These are phyloP conservation scores for Spinibarbus caldwelli DNA, from an alignment of 2,797 vertebrate genomes.

Conservation along the genomic window DNA sequence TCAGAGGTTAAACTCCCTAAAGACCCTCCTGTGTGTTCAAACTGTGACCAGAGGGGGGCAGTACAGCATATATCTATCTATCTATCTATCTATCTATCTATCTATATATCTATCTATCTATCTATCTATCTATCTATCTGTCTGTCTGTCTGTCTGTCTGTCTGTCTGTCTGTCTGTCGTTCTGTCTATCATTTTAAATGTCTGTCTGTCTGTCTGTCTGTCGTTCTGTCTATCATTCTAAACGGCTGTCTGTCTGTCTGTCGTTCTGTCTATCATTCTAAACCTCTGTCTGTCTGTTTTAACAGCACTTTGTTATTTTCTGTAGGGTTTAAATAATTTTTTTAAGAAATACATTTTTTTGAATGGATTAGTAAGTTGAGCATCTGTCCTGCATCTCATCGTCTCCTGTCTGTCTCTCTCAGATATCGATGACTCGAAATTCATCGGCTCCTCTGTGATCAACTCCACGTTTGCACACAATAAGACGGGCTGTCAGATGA, in stretches of 20 bases:
- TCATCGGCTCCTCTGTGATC: conserved; percentile 84
- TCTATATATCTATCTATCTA: not conserved
- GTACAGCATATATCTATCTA: not conserved
- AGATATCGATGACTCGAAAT: conserved; percentile 93
- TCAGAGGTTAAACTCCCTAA: conserved; percentile 22
- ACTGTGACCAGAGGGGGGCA: not conserved
- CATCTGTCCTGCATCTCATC: not conserved
- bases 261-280: no score
- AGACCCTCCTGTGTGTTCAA: not conserved
- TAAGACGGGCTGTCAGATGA: conserved; percentile 95
- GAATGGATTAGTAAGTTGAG: not conserved
- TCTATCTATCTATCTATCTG: not conserved
- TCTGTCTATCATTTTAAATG: no score
- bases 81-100: not conserved
- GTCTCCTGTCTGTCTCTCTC: conserved; percentile 50
- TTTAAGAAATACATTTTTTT: not conserved
- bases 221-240: no score
- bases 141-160: not conserved
- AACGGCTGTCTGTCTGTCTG: no score
- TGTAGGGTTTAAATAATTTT: not conserved
- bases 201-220: no score
- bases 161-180: fast-evolving
- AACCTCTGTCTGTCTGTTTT: not conserved
- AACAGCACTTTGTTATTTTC: not conserved
- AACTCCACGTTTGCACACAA: conserved; percentile 88